Conservation (phyloP, 1,140 invertebrate genomes). For the Pseudomyrmex flavicornis region DNA sequence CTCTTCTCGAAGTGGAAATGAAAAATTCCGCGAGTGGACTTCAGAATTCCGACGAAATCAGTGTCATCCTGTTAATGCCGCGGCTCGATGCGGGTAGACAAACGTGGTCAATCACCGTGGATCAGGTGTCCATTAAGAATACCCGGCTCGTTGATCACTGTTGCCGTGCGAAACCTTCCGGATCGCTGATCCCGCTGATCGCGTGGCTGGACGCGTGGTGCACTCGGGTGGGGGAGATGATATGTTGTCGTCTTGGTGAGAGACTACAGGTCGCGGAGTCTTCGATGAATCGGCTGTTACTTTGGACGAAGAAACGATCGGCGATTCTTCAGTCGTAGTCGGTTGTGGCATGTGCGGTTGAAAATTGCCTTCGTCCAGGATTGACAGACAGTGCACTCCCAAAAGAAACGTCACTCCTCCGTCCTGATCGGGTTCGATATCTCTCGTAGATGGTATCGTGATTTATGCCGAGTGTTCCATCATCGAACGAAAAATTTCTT, state of each 20-base stretch:
- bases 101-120: slow-evolving; percentile 70
- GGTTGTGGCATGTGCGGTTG: too few relatives aligned
- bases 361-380: not conserved
- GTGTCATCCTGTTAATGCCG: slow-evolving; percentile 38
- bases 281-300: slow-evolving; percentile 47
- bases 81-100: slow-evolving; percentile 50
- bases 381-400: not conserved
- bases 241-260: slow-evolving; percentile 60
- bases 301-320: slow-evolving; percentile 41
- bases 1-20: not conserved
- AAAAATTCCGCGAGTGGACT: too few relatives aligned
- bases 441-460: not conserved
- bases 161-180: slow-evolving; percentile 74
- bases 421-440: not conserved
- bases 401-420: slow-evolving; percentile 20
- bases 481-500: not conserved
- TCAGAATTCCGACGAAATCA: slow-evolving; percentile 12
- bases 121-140: slow-evolving; percentile 73
- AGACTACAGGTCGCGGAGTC: slow-evolving; percentile 31
- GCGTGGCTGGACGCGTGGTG: slow-evolving; percentile 73
- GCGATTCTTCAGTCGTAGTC: slow-evolving; percentile 21
- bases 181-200: slow-evolving; percentile 73
- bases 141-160: slow-evolving; percentile 74
- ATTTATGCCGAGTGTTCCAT: slow-evolving; percentile 9
- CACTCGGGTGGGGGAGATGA: slow-evolving; percentile 63